Base-by-base conservation (phyloP, 2,113 vertebrate species). In the Varanus komodoensis region DNA sequence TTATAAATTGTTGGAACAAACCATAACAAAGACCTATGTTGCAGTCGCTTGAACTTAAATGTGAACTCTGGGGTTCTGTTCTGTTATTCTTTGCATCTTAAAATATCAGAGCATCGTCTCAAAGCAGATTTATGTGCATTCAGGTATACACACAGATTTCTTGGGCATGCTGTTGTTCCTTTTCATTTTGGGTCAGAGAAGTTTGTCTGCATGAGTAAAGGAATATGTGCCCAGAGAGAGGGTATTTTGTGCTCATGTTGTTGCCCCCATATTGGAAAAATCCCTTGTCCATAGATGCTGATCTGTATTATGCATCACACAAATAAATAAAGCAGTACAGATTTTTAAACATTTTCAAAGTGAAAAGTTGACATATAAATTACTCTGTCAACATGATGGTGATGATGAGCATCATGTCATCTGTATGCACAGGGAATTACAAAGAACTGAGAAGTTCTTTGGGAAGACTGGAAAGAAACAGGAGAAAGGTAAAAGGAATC, bases 41-140 rank as follows among this genome's bases (percentile, higher is more conserved):
- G 4, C 32, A 93, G 92, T 91, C 74, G 86, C 61, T 93, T 84
- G 6, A 80, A 0, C 61, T 92, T 89, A 64, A 44, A 90, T 87
- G 91, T 92, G 75, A 91, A 93, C 92, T 86, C 25, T 29, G n/a
- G 80, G 86, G 88, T 89, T 91, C 44, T 85, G 86, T 84, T 92
- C 92, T 90, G 38, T 38, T 4, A 84, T 57, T 27, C 84, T 91
- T 91, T 74, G 38, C 61, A 82, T 68, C 82, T 91, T 89, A 92
- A 17, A 91, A 91, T 88, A 89, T 83, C 29, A 94, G 52, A 88
- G 86, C 6, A 27, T 69, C 23, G n/a, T 34, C 48, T 79, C 48
- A 57, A 50, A 29, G 52, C 3, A 71, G 17, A 90, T 86, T 73
- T 80, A 90, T 23, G 64, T 21, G 89, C n/a, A 23, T 61, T 69